These are phyloP conservation scores for Accipiter virgatus DNA, from an alignment of 2,113 vertebrate genomes.

Conservation along the genomic window DNA sequence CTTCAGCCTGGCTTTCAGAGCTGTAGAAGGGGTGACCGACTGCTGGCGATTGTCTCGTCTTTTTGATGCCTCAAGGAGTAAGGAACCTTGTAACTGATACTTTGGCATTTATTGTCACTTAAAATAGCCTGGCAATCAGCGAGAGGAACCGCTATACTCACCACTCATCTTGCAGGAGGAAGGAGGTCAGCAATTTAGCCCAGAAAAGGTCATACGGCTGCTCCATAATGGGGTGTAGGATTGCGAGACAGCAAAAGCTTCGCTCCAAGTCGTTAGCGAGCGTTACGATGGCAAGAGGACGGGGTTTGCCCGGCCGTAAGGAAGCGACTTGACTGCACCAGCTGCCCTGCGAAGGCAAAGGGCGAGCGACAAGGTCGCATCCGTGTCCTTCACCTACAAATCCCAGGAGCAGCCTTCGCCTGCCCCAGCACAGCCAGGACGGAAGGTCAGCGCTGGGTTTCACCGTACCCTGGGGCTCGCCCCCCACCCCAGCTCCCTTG, in stretches of 20 bases:
- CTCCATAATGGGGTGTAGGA: neutral
- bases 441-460: too few species aligned
- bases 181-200: neutral
- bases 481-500: fast-evolving
- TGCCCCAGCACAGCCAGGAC: neutral
- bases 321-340: fast-evolving
- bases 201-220: neutral
- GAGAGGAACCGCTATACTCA: neutral
- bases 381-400: fast-evolving
- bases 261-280: fast-evolving
- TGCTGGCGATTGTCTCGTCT: fast-evolving
- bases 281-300: fast-evolving
- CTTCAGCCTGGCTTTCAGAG: neutral
- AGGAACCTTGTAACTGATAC: neutral
- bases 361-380: neutral
- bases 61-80: neutral
- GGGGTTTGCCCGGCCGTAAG: fast-evolving
- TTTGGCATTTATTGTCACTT: neutral
- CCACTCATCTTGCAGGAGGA: neutral
- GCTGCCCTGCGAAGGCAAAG: neutral
- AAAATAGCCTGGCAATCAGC: neutral
- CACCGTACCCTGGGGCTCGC: neutral
- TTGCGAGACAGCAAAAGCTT: neutral
- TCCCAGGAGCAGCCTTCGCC: neutral
- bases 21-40: fast-evolving